Base-by-base conservation (phyloP, 1,140 invertebrate species). In the Bombus consobrinus region DNA sequence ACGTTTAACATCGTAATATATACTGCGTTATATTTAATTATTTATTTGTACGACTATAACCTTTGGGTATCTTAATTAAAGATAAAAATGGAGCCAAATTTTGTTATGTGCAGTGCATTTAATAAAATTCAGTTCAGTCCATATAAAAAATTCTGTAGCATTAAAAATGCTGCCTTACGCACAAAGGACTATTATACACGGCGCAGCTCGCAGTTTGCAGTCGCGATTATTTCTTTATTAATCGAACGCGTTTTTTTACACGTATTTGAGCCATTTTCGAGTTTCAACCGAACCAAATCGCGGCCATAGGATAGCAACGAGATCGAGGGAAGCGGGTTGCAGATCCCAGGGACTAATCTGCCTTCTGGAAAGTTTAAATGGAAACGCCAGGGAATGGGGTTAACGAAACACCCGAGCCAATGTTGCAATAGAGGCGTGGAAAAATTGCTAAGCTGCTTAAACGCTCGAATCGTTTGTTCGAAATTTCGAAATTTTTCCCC, bases 381-480 rank as follows among this genome's bases (percentile, higher is more conserved):
- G 88, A 92, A 92, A 81, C 69, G 69, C 43, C 28, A 34, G 68
- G n/a, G 39, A 82, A 74, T 25, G 72, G 68, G 83, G 75, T 59
- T 74, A 34, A 32, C 77, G 68, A 72, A 72, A 72, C 69, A 72
- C 39, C 15, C 41, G 41, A 1, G 41, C 41, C 34, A 71, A 66
- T 83, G 78, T 84, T 57, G 79, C 87, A 37, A 80, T 34, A 59
- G 76, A 66, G 57, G 66, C 71, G 81, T 73, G 74, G 86, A 85
- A 85, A 90, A 90, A 90, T 92, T 89, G 92, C 90, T 92, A 91
- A 93, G 91, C 92, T 86, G 88, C 91, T 93, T 93, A 90, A 57
- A 85, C 81, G 68, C 83, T 82, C 83, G 77, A 89, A 84, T 76
- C 86, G 76, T 66, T 32, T n/a, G 62, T 25, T 13, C 10, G 34